Conservation (phyloP, 37 sponge, comb jelly and placozoan species). For the Ianthella basta region DNA sequence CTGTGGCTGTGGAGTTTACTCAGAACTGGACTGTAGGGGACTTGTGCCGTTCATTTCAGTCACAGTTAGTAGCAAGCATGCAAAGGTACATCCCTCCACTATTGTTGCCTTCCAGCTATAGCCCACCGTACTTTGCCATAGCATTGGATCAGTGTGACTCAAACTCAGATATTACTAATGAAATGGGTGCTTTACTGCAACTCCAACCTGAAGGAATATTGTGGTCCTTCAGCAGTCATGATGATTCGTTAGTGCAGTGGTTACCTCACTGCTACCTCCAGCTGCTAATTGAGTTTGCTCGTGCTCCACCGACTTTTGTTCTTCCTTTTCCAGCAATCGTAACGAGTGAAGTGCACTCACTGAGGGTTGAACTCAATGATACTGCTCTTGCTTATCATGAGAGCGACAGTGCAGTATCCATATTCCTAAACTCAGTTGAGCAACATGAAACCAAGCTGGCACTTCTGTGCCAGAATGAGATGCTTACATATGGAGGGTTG, state of each 20-base stretch:
- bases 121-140: too few species aligned
- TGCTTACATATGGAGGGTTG: slow-evolving; percentile 20
- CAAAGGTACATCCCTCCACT: too few species aligned
- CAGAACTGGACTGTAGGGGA: too few species aligned
- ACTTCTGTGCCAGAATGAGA: slow-evolving; percentile 1
- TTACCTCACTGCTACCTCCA: not conserved
- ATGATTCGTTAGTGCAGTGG: too few species aligned
- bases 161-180: too few species aligned
- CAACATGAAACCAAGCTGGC: not conserved
- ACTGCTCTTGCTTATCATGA: slow-evolving; percentile 1
- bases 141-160: too few species aligned
- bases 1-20: too few species aligned
- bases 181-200: not conserved
- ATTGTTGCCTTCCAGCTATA: too few species aligned
- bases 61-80: too few species aligned
- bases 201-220: not conserved
- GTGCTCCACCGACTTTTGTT: not conserved
- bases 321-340: not conserved
- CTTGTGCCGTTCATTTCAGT: too few species aligned
- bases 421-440: not conserved
- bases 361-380: slow-evolving; percentile 9
- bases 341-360: not conserved
- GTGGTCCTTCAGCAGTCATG: not conserved
- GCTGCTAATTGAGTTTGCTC: not conserved
- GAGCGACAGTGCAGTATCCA: not conserved